A percentile compares a stretch with the other conserved stretches of the same genome.
phyloP scores from a whole-genome alignment of 2,888 invertebrate species.

The Dascillus cervinus region DNA sequence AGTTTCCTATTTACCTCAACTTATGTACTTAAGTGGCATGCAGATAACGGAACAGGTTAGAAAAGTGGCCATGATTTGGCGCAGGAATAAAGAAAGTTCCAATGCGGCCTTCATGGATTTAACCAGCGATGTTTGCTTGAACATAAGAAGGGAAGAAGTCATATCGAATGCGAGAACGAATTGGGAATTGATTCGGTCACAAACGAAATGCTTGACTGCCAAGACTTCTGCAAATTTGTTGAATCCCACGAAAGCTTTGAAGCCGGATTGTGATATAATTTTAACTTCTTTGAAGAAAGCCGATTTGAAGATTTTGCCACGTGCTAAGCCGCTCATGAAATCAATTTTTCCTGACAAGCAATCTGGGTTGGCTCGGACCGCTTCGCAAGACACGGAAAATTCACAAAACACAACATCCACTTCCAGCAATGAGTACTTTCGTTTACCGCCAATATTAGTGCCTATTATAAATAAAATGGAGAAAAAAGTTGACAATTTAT shows the following conservation, averaged over 20 bases:
- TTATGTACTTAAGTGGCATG: slow-evolving; percentile 68
- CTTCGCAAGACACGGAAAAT: slow-evolving; percentile 45
- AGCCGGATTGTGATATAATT: slow-evolving; percentile 39
- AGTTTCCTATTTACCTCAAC: slow-evolving; percentile 69
- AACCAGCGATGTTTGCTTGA: slow-evolving; percentile 48
- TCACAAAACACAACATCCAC: slow-evolving; percentile 52
- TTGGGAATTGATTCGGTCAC: slow-evolving; percentile 70
- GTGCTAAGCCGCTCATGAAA: slow-evolving; percentile 23
- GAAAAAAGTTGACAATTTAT: slow-evolving; percentile 20
- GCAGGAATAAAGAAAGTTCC: slow-evolving; percentile 67
- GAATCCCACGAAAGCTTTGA: slow-evolving; percentile 32
- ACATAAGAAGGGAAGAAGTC: slow-evolving; percentile 69
- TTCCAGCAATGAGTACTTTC: slow-evolving; percentile 49
- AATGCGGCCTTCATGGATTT: slow-evolving; percentile 59
- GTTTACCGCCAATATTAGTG: slow-evolving; percentile 63
- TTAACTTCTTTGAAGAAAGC: slow-evolving; percentile 35
- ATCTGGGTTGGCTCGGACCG: slow-evolving; percentile 39
- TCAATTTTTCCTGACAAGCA: slow-evolving; percentile 46
- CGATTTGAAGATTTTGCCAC: slow-evolving; percentile 13
- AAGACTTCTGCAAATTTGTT: slow-evolving; percentile 33
- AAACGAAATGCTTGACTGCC: slow-evolving; percentile 49
- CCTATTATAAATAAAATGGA: slow-evolving; percentile 61
- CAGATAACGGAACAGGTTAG: slow-evolving; percentile 72
- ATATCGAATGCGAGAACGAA: slow-evolving; percentile 82
- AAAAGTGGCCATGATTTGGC: slow-evolving; percentile 72